These are phyloP conservation scores for Apodemus agrarius DNA, from an alignment of 2,797 vertebrate species.

Conservation along the genomic window DNA sequence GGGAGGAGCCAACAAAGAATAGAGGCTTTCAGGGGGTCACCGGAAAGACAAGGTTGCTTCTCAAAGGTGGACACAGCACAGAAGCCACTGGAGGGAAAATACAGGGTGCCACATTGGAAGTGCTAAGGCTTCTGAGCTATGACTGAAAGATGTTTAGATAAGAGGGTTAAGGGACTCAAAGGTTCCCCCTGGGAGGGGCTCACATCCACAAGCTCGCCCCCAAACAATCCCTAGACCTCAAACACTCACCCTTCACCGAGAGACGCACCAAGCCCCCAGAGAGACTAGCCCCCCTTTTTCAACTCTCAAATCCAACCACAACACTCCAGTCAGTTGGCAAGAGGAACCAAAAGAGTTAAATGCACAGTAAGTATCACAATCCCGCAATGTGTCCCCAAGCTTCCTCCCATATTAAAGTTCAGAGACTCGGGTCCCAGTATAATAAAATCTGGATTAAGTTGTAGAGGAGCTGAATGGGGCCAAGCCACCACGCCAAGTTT, in stretches of 20 bases:
- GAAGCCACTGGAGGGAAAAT: neutral
- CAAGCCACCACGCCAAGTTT: conserved; percentile 76
- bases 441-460: conserved; percentile 84
- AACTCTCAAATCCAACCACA: neutral
- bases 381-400: conserved; percentile 48
- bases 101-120: neutral
- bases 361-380: neutral
- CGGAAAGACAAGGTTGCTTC: neutral
- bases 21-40: neutral
- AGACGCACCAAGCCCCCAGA: no score
- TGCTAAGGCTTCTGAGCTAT: neutral
- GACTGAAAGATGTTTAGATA: fast-evolving
- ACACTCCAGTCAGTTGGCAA: neutral
- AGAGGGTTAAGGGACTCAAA: neutral
- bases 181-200: neutral
- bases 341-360: conserved; percentile 69
- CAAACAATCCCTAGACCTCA: neutral
- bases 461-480: conserved; percentile 70
- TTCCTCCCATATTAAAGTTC: conserved; percentile 57
- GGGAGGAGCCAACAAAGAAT: neutral
- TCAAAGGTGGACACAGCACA: neutral
- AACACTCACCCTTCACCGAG: neutral
- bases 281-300: neutral
- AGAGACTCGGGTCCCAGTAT: conserved; percentile 59
- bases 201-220: neutral